Conservation (phyloP, 2,888 invertebrate species). For the Lycophotia porphyrea region DNA sequence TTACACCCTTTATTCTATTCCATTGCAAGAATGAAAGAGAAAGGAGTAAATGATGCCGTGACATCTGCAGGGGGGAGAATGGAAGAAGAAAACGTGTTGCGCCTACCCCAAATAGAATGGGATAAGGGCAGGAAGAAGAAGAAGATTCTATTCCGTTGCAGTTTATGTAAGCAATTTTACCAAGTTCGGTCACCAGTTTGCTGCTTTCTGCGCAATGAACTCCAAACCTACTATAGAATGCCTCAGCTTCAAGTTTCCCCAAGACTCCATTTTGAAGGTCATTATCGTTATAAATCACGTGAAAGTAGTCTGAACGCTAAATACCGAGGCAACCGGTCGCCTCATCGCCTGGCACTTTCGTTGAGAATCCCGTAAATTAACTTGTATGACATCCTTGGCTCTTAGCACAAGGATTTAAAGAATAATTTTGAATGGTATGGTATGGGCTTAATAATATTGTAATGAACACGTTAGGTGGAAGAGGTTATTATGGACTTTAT, state of each 20-base stretch:
- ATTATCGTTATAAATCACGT: constrained; percentile 64
- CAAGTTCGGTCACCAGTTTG: not conserved
- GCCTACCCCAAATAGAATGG: too few species aligned
- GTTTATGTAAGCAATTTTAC: not conserved
- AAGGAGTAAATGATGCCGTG: too few species aligned
- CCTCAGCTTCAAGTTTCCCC: constrained; percentile 30
- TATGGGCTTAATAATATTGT: constrained; percentile 18
- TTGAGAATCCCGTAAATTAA: constrained; percentile 61
- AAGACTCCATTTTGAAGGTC: constrained; percentile 57
- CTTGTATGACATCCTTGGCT: constrained; percentile 44
- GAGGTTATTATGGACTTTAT: constrained; percentile 16
- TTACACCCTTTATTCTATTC: too few species aligned
- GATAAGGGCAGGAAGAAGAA: too few species aligned
- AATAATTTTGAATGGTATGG: constrained; percentile 24
- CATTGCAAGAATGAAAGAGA: too few species aligned
- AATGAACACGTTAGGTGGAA: constrained; percentile 20
- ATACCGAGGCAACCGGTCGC: constrained; percentile 62
- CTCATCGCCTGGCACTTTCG: constrained; percentile 62
- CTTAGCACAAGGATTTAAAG: constrained; percentile 45
- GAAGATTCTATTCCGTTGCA: constrained; percentile 10
- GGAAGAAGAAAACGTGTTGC: too few species aligned
- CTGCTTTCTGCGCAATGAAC: constrained; percentile 3
- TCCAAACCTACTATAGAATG: constrained; percentile 29
- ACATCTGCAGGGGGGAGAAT: too few species aligned
- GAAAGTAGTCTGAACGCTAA: constrained; percentile 64